Evolutionary conservation across 2,888 invertebrate genomes (phyloP), one percentile per base, ranked within the genome.

Genomic region (Exephanes ischioxanthus): DNA sequence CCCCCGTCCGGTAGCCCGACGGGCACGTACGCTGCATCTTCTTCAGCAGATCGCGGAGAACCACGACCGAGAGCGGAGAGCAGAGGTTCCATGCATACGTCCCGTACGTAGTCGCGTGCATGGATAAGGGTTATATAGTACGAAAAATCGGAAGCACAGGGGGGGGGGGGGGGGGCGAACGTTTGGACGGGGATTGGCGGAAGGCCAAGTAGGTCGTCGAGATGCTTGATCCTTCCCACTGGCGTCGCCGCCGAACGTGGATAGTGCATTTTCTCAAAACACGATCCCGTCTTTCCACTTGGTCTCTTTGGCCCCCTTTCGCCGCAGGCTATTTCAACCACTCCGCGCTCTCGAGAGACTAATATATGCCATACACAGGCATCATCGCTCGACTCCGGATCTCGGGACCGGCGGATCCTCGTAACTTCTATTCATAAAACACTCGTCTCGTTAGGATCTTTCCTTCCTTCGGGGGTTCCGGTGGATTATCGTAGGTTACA

Each of bases 241-340:
- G n/a, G 63, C 48, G 30, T 66, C 61, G 75, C 70, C 66, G 55
- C 63, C 66, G 83, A 79, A 82, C 73, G 61, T 66, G 85, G 78
- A 81, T 78, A 76, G 84, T 77, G 81, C 77, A 82, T 85, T 82
- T 85, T 85, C 81, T 73, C 81, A 73, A 82, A 67, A 77, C 71
- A 68, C 72, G 80, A 72, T 72, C 81, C 71, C 76, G 66, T 76
- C 73, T 81, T 75, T 80, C 81, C 55, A 73, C 78, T 72, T 58
- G 22, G 14, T 45, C 58, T 26, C 33, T 19, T 16, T n/a, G 30
- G 22, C 33, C 3, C 53, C 63, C 61, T 33, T 58, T 30, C 55
- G 19, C 72, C 78, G 51, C 66, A 51, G 66, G 63, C 75, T 66
- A 58, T 53, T 77, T 72, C 66, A 9, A 66, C 26, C 75, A 22